Evolutionary conservation across 1,140 invertebrate genomes (phyloP), one percentile per base, ranked within the genome.

Genomic region (Daktulosphaira vitifoliae): DNA sequence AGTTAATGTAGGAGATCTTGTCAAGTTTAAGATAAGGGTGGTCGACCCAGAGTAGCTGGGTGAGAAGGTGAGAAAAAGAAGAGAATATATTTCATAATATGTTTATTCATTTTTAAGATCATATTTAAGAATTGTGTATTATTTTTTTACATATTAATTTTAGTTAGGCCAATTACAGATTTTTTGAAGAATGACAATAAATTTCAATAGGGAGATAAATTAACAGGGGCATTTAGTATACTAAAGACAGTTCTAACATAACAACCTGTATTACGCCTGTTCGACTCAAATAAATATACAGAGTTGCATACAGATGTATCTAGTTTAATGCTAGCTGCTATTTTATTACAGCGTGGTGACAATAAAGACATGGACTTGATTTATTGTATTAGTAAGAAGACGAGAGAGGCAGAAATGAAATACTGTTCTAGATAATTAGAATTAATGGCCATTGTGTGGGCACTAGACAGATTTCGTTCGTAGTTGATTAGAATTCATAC

Each of bases 261-360:
- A 8, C 20, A 25, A 29, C 59, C 59, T 16, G 29, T 49, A 11
- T 15, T 50, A 15, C 44, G 16, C 7, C 20, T 65, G 16, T 65
- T 33, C 29, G 44, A 65, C 20, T 26, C 59, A 3, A 48, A 22
- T 9, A 46, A 25, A 16, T 22, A 20, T 7, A 66, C 65, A 2
- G 65, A 66, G 39, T 18, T 66, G 9, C 65, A 66, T 25, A 66
- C 65, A 26, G 52, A 66, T 37, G 51, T 20, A 39, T 46, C 37
- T 13, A 20, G 29, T 26, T 15, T 18, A 4, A 25, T 23, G 8
- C 26, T 65, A 13, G 42, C 59, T 18, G 59, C 23, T 1, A 42
- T 65, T 6, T 26, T 65, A 11, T 22, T 65, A 3, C 46, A 65
- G 18, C 16, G 23, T 4, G 11, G 22, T 7, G 23, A 50, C 9